Evolutionary conservation across 2,888 invertebrate genomes (phyloP).

Genomic region (Lithodes maja): DNA sequence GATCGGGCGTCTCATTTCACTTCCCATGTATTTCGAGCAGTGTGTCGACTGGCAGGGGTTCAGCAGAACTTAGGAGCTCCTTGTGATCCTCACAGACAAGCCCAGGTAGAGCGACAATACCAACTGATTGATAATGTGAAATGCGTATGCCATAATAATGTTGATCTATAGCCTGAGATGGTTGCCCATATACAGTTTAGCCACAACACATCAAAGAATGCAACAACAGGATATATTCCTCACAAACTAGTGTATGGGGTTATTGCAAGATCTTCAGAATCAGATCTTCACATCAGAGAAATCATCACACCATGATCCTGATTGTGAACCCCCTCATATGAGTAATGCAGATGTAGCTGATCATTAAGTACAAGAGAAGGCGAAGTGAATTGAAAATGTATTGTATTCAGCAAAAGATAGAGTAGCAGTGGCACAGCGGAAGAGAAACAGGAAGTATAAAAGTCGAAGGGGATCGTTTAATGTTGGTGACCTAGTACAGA

Average conservation of each 20-base stretch:
- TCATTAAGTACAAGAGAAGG: neutral
- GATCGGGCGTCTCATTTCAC: neutral
- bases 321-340: neutral
- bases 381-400: neutral
- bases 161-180: constrained; percentile 11
- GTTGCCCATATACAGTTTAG: neutral
- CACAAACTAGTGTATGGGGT: constrained; percentile 1
- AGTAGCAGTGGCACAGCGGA: neutral
- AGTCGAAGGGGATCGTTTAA: neutral
- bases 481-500: neutral
- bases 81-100: constrained; percentile 17
- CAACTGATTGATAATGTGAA: constrained; percentile 15
- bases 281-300: neutral
- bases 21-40: neutral
- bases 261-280: neutral
- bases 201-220: constrained; percentile 20
- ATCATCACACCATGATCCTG: neutral
- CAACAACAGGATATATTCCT: constrained; percentile 1
- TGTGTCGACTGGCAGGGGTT: neutral
- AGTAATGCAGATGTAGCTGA: constrained; percentile 14
- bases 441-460: neutral
- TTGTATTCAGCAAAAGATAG: constrained; percentile 6
- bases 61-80: constrained; percentile 8
- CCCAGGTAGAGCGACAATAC: constrained; percentile 12
- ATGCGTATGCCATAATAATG: neutral